phyloP scores from a whole-genome alignment of 2,113 vertebrate genomes.

The Pongo pygmaeus region DNA sequence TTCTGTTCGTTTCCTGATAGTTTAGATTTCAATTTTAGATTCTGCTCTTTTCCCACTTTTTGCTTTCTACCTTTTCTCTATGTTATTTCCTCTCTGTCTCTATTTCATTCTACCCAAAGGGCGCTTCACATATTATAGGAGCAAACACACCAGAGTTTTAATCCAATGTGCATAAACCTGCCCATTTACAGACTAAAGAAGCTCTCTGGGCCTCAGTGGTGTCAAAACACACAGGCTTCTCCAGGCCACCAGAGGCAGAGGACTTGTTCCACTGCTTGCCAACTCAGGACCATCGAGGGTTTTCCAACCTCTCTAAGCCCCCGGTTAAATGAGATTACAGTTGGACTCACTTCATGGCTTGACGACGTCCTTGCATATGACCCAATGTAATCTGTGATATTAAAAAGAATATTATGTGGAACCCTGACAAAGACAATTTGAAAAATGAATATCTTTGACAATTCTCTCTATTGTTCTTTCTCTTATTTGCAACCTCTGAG shows the following conservation, averaged over 20 bases:
- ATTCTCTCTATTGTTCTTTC: background rate
- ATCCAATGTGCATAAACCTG: background rate
- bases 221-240: background rate
- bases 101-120: background rate
- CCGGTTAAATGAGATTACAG: background rate
- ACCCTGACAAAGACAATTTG: background rate
- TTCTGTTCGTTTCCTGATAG: background rate
- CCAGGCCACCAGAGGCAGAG: accelerated
- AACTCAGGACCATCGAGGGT: background rate
- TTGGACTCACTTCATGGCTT: background rate
- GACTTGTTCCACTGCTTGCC: background rate
- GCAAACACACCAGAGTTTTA: background rate
- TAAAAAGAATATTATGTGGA: background rate
- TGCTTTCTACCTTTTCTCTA: background rate
- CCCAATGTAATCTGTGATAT: background rate
- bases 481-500: background rate
- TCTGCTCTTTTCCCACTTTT: conserved; percentile 25
- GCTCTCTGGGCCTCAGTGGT: background rate
- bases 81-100: background rate
- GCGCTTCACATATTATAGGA: background rate
- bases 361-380: background rate
- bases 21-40: conserved; percentile 64
- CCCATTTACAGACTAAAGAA: background rate
- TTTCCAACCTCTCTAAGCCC: background rate
- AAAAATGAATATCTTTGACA: conserved; percentile 20